Evolutionary conservation across 2,113 vertebrate species (phyloP).

Genomic region (Syngnathoides biaculeatus): DNA sequence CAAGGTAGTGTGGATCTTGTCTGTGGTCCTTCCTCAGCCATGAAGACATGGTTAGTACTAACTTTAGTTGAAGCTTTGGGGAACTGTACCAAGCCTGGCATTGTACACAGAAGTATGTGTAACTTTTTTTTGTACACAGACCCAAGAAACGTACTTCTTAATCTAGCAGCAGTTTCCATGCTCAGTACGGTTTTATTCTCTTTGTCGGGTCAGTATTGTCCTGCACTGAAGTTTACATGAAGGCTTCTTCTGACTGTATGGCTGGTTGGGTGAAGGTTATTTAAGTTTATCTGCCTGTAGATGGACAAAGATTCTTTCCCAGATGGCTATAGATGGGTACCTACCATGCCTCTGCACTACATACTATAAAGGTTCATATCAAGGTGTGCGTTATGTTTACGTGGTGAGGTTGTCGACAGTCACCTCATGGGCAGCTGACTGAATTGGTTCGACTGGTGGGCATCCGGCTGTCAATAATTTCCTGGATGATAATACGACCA

Average conservation of each 20-base stretch:
- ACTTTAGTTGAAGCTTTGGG: conserved; percentile 4
- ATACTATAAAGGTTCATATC: conserved; percentile 35
- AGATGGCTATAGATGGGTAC: conserved; percentile 16
- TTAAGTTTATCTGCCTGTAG: not conserved
- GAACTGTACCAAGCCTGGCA: not conserved
- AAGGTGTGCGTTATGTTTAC: conserved; percentile 33
- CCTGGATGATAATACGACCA: conserved; percentile 31
- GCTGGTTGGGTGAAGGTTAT: not conserved
- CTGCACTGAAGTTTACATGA: not conserved
- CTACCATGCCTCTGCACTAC: conserved; percentile 10
- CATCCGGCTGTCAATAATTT: conserved; percentile 37
- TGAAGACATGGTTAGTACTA: conserved; percentile 5
- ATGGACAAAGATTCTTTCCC: conserved; percentile 1
- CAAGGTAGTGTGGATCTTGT: conserved; percentile 5
- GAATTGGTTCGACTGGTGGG: conserved; percentile 11
- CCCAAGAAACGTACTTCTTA: not conserved
- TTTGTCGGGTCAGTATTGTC: not conserved
- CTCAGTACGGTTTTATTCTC: conserved; percentile 1
- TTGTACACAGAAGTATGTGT: not conserved
- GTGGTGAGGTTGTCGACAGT: not conserved
- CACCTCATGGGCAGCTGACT: not conserved
- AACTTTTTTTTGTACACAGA: not conserved
- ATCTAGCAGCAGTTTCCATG: not conserved
- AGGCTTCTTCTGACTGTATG: conserved; percentile 7
- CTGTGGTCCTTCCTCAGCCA: not conserved